Evolutionary conservation across 2,113 vertebrate species (phyloP).

Genomic region (Halcyon malimbica): DNA sequence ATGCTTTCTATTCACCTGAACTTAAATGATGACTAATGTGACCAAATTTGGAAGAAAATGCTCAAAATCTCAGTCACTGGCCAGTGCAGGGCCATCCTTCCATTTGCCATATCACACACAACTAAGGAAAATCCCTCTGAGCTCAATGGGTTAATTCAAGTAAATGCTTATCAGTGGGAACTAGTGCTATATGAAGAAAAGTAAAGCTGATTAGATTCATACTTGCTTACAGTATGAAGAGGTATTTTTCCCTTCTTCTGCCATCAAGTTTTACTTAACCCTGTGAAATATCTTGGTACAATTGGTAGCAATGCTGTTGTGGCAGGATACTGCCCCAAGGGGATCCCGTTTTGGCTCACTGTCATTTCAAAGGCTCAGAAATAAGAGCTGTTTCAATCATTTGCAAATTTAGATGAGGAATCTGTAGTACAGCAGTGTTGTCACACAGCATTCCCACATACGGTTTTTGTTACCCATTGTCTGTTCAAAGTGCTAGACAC

Average conservation of each 20-base stretch:
- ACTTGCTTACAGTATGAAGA: neutral
- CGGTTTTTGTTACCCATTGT: conserved; percentile 59
- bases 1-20: neutral
- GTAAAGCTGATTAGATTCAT: neutral
- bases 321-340: neutral
- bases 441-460: conserved; percentile 36
- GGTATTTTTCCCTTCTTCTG: neutral
- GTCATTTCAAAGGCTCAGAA: conserved; percentile 12
- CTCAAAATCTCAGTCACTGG: neutral
- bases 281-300: neutral
- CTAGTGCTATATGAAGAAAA: neutral
- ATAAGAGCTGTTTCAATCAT: neutral
- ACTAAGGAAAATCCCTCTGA: neutral
- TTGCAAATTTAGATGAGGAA: conserved; percentile 6
- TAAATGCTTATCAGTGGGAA: neutral
- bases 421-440: conserved; percentile 46
- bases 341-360: neutral
- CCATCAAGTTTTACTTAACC: neutral
- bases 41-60: neutral
- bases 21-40: neutral
- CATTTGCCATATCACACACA: neutral
- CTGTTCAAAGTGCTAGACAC: conserved; percentile 60
- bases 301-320: neutral
- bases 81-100: neutral
- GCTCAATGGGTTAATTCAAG: neutral